These are phyloP conservation scores for Episyrphus balteatus DNA, from an alignment of 1,140 invertebrate species.

Conservation along the genomic window DNA sequence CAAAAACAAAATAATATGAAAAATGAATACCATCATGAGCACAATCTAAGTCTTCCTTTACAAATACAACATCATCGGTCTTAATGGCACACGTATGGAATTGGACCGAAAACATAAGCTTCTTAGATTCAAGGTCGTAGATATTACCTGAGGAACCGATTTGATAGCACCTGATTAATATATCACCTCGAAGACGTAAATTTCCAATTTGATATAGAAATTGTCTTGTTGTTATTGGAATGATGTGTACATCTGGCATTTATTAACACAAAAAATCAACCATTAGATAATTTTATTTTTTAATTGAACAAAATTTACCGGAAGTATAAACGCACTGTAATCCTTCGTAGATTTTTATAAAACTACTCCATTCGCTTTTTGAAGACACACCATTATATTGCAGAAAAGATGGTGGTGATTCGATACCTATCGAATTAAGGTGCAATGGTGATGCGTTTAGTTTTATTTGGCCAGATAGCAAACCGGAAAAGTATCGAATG, in stretches of 20 bases:
- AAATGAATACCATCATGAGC: conserved; percentile 5
- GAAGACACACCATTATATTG: conserved; percentile 37
- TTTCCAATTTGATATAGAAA: conserved; percentile 7
- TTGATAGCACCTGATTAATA: conserved; percentile 66
- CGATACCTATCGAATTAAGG: conserved; percentile 30
- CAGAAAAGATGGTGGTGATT: conserved; percentile 7
- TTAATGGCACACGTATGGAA: conserved; percentile 10
- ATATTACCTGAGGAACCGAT: neutral
- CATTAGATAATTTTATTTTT: neutral
- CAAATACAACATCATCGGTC: conserved; percentile 1
- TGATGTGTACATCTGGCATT: conserved; percentile 7
- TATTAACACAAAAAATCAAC: neutral
- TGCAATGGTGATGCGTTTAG: conserved; percentile 52
- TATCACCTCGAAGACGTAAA: conserved; percentile 58
- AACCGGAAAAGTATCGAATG: conserved; percentile 56
- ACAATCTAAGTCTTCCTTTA: conserved; percentile 6
- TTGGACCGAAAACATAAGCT: conserved; percentile 40
- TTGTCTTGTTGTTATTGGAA: conserved; percentile 9
- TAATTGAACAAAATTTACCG: no score
- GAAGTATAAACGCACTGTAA: conserved; percentile 62
- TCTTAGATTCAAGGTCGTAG: conserved; percentile 21
- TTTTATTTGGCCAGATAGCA: conserved; percentile 50
- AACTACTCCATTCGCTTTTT: conserved; percentile 52
- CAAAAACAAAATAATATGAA: conserved; percentile 2
- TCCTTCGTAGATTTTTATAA: conserved; percentile 55